phyloP scores from a whole-genome alignment of 1,140 invertebrate genomes.

The Zaprionus kolodkinae region DNA sequence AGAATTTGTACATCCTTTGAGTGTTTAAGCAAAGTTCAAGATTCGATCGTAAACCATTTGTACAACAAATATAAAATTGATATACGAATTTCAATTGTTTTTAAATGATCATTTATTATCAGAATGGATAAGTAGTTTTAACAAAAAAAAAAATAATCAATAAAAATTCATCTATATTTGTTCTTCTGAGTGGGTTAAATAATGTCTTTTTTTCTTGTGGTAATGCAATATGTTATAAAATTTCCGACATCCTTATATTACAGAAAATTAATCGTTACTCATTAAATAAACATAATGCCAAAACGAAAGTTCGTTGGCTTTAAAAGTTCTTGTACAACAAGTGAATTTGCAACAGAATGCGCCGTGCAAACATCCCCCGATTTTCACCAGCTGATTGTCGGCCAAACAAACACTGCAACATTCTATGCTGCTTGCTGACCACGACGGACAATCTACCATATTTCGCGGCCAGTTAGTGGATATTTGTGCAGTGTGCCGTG shows the following conservation, averaged over 20 bases:
- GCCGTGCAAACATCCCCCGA: conserved; percentile 19
- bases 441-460: conserved; percentile 44
- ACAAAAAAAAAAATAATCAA: conserved; percentile 63
- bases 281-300: background rate
- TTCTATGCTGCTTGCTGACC: conserved; percentile 54
- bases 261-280: background rate
- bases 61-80: conserved; percentile 49
- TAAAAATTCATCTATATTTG: conserved; percentile 80
- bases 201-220: conserved; percentile 7
- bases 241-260: background rate
- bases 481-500: conserved; percentile 62
- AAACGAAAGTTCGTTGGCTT: background rate
- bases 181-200: conserved; percentile 82
- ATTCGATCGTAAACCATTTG: conserved; percentile 56
- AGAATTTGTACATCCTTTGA: conserved; percentile 47
- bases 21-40: conserved; percentile 67
- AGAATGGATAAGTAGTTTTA: conserved; percentile 70
- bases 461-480: conserved; percentile 53
- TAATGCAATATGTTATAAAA: no score
- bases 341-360: background rate
- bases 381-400: conserved; percentile 37
- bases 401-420: conserved; percentile 4
- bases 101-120: conserved; percentile 66
- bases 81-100: conserved; percentile 58
- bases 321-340: background rate